Percentiles rank a stretch among this genome's conserved stretches.
phyloP scores from a whole-genome alignment of 1,140 invertebrate genomes.

The Tigriopus japonicus region DNA sequence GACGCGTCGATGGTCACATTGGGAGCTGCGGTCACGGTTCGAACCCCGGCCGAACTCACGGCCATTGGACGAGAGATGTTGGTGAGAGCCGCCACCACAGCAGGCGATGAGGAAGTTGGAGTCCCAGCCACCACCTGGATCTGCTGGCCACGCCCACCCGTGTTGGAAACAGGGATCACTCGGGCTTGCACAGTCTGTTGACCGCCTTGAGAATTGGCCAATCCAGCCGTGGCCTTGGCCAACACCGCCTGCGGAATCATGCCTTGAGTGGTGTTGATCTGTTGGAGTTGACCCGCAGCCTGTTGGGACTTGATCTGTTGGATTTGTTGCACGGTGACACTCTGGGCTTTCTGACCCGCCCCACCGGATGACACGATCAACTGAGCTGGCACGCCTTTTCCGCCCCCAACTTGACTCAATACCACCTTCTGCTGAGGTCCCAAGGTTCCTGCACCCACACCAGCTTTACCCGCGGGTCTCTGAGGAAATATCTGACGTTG shows the following conservation, averaged over 20 bases:
- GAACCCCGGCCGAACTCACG: not conserved
- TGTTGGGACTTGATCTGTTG: conserved; percentile 49
- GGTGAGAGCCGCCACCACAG: too few species aligned
- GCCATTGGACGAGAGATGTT: too few species aligned
- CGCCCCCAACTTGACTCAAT: conserved; percentile 20
- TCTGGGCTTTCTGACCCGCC: conserved; percentile 26
- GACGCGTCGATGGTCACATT: conserved; percentile 9
- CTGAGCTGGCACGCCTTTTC: conserved; percentile 3
- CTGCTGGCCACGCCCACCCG: not conserved
- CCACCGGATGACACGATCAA: conserved; percentile 20
- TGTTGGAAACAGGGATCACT: conserved; percentile 2
- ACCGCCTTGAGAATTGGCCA: not conserved
- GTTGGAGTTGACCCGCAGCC: not conserved
- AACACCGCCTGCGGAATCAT: not conserved
- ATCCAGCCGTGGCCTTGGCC: not conserved
- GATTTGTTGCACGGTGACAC: conserved; percentile 52
- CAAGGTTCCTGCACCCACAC: conserved; percentile 39
- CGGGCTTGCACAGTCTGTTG: conserved; percentile 4
- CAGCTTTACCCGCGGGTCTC: conserved; percentile 25
- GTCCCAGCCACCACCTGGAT: conserved; percentile 9
- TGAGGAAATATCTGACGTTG: conserved; percentile 27
- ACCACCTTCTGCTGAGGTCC: conserved; percentile 22
- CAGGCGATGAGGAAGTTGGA: not conserved
- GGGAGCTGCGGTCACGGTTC: not conserved
- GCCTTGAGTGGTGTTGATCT: not conserved